phyloP scores from a whole-genome alignment of 2,113 vertebrate genomes.

The Nesogale talazaci region DNA sequence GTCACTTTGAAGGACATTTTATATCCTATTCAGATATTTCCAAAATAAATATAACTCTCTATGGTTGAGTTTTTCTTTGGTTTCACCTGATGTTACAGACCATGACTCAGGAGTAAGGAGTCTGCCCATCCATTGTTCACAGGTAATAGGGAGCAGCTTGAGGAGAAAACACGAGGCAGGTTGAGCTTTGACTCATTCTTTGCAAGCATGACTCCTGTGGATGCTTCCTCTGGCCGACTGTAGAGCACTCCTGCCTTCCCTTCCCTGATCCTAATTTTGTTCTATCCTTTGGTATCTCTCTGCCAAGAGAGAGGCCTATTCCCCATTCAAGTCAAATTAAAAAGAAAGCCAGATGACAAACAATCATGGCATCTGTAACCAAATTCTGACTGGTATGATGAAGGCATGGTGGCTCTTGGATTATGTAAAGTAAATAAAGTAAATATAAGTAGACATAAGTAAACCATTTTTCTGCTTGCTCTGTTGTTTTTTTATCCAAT shows the following conservation, averaged over 20 bases:
- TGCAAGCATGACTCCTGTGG: not conserved
- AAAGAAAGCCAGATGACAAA: not conserved
- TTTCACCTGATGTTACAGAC: not conserved
- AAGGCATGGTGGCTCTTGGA: not conserved
- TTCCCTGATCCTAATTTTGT: not conserved
- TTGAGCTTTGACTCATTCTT: not conserved
- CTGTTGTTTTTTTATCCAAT: not conserved
- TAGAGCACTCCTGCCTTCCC: not conserved
- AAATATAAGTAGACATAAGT: too few relatives aligned
- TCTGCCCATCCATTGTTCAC: not conserved
- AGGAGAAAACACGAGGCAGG: not conserved
- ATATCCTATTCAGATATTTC: not conserved
- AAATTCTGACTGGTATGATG: not conserved
- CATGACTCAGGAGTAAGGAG: not conserved
- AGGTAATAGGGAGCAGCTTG: not conserved
- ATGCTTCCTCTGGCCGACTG: not conserved
- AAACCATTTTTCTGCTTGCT: too few relatives aligned
- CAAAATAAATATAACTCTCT: not conserved
- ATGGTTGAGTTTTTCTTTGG: not conserved
- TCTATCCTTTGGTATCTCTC: not conserved
- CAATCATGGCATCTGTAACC: not conserved
- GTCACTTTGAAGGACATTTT: not conserved
- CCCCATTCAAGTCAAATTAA: not conserved
- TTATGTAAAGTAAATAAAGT: too few relatives aligned
- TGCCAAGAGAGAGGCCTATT: not conserved